These are phyloP conservation scores for Alectoris magna DNA, from an alignment of 2,797 vertebrate species.

Conservation along the genomic window DNA sequence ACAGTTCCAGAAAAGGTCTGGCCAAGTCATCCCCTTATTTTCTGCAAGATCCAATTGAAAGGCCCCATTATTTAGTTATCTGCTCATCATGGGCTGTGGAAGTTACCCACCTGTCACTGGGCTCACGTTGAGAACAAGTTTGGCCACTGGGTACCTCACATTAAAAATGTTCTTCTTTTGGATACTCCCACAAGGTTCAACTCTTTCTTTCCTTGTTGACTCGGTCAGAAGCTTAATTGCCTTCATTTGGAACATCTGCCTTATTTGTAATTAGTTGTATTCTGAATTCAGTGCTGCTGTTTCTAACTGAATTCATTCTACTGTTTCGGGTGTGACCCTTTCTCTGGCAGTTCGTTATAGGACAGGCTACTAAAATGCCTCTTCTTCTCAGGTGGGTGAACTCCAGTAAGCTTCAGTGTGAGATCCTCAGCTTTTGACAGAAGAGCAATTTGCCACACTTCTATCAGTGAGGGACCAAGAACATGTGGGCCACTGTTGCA, in stretches of 20 bases:
- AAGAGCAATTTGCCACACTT: neutral
- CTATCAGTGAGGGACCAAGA: neutral
- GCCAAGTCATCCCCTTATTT: neutral
- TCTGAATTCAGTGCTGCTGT: neutral
- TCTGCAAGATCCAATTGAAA: neutral
- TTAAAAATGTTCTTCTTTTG: neutral
- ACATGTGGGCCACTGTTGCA: neutral
- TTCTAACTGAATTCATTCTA: neutral
- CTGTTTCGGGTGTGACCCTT: neutral
- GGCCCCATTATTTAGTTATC: neutral
- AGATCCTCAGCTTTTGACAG: neutral
- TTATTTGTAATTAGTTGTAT: neutral
- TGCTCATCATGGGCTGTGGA: neutral
- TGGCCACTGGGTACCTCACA: neutral
- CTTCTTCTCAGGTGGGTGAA: neutral
- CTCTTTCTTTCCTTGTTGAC: neutral
- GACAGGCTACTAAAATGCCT: neutral
- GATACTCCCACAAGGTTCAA: neutral
- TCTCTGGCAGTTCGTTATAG: neutral
- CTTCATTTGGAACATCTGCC: neutral
- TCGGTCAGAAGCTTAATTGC: neutral
- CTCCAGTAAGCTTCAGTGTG: neutral
- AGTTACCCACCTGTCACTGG: neutral
- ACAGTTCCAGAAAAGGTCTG: neutral
- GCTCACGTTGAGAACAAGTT: fast-evolving